Conservation (phyloP, 1,140 invertebrate species). For the Trachymyrmex septentrionalis region DNA sequence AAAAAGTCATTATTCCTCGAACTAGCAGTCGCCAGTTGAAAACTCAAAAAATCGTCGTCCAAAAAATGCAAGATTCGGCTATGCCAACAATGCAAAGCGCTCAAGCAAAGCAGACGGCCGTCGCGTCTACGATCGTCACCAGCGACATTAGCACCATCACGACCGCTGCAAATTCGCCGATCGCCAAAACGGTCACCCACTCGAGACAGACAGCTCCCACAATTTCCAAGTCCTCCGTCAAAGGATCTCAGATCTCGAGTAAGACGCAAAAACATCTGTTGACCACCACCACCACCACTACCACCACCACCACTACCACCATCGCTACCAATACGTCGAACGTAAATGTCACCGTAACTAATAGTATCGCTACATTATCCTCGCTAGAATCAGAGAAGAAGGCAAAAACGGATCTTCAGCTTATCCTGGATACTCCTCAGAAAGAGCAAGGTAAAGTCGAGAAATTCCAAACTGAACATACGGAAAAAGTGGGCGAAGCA, state of each 20-base stretch:
- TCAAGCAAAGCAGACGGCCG: slow-evolving; percentile 51
- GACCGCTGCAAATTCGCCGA: background rate
- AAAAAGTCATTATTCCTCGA: slow-evolving; percentile 76
- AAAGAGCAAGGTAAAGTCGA: slow-evolving; percentile 69
- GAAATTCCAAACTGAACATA: slow-evolving; percentile 80
- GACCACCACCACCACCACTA: slow-evolving; percentile 46
- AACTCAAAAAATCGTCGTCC: slow-evolving; percentile 73
- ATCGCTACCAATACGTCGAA: slow-evolving; percentile 53
- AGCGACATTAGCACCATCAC: background rate
- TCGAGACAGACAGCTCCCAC: slow-evolving; percentile 57
- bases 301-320: slow-evolving; percentile 52
- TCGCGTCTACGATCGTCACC: background rate
- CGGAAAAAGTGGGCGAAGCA: slow-evolving; percentile 78
- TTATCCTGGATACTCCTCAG: slow-evolving; percentile 33
- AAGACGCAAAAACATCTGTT: slow-evolving; percentile 70
- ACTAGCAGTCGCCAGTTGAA: slow-evolving; percentile 69
- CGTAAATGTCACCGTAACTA: slow-evolving; percentile 52
- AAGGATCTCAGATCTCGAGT: slow-evolving; percentile 35
- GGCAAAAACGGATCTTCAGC: slow-evolving; percentile 68
- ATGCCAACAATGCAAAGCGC: slow-evolving; percentile 50
- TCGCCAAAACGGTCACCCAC: slow-evolving; percentile 30
- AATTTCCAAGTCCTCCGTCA: slow-evolving; percentile 51
- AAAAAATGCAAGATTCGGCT: slow-evolving; percentile 70
- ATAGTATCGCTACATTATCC: slow-evolving; percentile 51
- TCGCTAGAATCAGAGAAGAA: slow-evolving; percentile 75